Percentiles rank a stretch among this genome's conserved stretches.
Conservation (phyloP, 2,888 invertebrate genomes). For the Protonemura montana region DNA sequence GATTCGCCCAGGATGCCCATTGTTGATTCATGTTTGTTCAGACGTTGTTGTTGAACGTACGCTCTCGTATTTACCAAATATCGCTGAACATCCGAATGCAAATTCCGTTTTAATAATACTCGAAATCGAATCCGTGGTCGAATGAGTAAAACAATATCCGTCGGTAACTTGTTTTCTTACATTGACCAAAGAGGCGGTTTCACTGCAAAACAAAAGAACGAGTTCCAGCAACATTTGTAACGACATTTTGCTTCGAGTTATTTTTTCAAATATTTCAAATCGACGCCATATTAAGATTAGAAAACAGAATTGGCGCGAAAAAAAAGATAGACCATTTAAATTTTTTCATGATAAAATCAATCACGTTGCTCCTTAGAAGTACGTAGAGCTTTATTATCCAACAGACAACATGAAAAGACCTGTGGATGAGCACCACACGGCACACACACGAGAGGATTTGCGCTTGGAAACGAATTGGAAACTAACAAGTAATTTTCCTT, state of each 20-base stretch:
- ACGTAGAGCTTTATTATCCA: neutral
- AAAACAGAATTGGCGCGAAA: no score
- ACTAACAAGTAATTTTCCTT: slow-evolving; percentile 1
- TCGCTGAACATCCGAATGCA: neutral
- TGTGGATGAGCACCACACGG: neutral
- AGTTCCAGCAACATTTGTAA: no score
- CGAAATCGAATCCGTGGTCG: neutral
- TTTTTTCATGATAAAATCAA: neutral
- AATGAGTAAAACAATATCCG: no score
- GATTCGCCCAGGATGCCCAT: neutral
- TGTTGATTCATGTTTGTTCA: neutral
- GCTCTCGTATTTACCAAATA: neutral
- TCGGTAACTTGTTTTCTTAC: no score
- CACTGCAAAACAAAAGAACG: no score
- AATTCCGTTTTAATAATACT: neutral
- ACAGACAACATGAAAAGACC: neutral
- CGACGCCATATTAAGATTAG: no score
- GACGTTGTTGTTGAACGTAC: neutral
- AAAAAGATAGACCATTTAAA: no score
- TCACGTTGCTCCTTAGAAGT: neutral
- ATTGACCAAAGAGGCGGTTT: no score
- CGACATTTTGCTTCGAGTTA: no score
- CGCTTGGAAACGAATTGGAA: neutral
- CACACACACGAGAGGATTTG: neutral
- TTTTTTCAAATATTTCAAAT: no score